Evolutionary conservation across 92 coral and sea anemone species (phyloP), one percentile per base, ranked within the genome.

Genomic region (Palythoa caribaeorum): DNA sequence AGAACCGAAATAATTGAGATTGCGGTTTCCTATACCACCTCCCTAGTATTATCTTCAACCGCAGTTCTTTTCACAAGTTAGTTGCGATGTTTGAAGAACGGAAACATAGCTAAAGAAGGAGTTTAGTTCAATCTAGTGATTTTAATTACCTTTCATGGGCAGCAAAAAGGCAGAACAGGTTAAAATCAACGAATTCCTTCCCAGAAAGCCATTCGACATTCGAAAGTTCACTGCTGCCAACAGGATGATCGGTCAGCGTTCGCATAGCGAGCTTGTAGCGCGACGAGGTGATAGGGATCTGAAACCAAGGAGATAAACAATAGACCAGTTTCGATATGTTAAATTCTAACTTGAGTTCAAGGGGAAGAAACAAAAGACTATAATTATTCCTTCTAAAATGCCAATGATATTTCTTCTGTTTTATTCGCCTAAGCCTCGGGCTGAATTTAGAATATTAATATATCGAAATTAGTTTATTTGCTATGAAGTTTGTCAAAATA

Each of bases 201-300:
- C 94, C 89, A 54, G 90, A 84, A 28, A 95, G 75, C 51, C 91
- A 66, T 54, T 92, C 88, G 47, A 88, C 16, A 72, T 94, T 90
- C 9, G 99, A 95, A 68, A 91, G 94, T 62, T 44, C 76, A 84
- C 99, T 95, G 91, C 86, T 94, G 59, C 99, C 98, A 59, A 96
- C 93, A 75, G 97, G 96, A 89, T 96, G 99, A 68, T 85, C 81
- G 19, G 98, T 92, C 79, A 95, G 92, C n/a, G 96, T 92, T 70
- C 78, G 89, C 57, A 95, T 91, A 19, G 96, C 50, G 11, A 96
- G 84, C 90, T 90, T 88, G 92, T 90, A 96, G 71, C 80, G 60
- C 12, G 62, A 5, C 50, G 87, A 44, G 5, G 88, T 55, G 44
- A 92, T 84, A 7, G 96, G 90, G 47, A 95, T 69, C 99, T 96